Base-by-base conservation (phyloP, 2,797 vertebrate species). In the Siniperca obscura region DNA sequence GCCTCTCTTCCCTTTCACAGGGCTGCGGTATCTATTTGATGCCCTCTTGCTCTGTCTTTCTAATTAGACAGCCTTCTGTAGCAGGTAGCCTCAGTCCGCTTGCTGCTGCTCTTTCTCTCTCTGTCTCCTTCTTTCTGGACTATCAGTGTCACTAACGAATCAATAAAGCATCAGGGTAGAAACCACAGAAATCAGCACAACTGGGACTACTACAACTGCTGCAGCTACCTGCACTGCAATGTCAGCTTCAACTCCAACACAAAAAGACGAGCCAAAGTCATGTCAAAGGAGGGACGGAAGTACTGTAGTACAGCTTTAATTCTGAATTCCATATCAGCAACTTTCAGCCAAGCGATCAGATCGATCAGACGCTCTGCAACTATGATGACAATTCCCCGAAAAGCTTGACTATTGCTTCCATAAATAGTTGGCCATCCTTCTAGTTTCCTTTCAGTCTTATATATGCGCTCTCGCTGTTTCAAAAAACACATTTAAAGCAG, bases 141-240 rank as follows among this genome's bases (percentile, higher is more conserved):
- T 65, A 90, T 91, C 87, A 76, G 80, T 89, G 90, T 85, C 92
- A 87, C 88, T 78, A 66, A 91, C n/a, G 36, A 80, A 93, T 92
- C 91, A 84, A 93, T 93, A 88, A 87, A 79, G 87, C 78, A 74
- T 79, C 87, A 40, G 87, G 66, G 67, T 17, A 73, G 83, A 92
- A 91, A 92, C 55, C 73, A 81, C 80, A 89, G 86, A 88, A 91
- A 91, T 90, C 90, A 89, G 92, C 87, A 88, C 83, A 86, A 83
- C 70, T 81, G 86, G 70, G 85, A 81, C 61, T 60, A 11, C 56
- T 64, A 11, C 72, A 19, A 42, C 62, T 74, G 67, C 78, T 65
- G 84, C 78, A 79, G 81, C 77, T 81, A 78, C 84, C 89, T 84
- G 85, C 70, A 73, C 75, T 56, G 74, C 87, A 81, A 66, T 59